phyloP scores from a whole-genome alignment of 2,797 vertebrate species.

The Capromys pilorides region DNA sequence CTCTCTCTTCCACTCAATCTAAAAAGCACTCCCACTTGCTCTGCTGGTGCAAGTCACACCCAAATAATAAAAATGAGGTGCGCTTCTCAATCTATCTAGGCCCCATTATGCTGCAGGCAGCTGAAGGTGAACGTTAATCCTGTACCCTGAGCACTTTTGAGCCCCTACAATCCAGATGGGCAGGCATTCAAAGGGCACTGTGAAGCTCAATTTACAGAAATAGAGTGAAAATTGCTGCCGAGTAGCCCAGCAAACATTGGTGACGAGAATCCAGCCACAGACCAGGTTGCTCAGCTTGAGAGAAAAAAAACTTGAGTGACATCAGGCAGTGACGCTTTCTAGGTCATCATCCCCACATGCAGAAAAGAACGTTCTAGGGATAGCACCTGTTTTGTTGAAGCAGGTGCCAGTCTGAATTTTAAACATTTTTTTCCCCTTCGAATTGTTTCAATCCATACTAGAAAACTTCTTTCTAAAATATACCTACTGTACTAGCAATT shows the following conservation, averaged over 20 bases:
- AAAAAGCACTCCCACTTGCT: slow-evolving; percentile 48
- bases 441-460: neutral
- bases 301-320: neutral
- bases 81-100: slow-evolving; percentile 50
- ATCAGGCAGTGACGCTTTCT: neutral
- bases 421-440: neutral
- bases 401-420: neutral
- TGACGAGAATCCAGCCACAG: slow-evolving; percentile 22
- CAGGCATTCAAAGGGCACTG: slow-evolving; percentile 58
- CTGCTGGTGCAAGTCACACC: slow-evolving; percentile 56
- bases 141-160: neutral
- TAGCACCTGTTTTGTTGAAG: neutral
- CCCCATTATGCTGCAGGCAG: slow-evolving; percentile 34
- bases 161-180: slow-evolving; percentile 16
- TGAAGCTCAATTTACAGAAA: slow-evolving; percentile 75
- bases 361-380: neutral
- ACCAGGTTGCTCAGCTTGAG: slow-evolving; percentile 61
- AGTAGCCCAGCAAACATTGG: slow-evolving; percentile 63
- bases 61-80: slow-evolving; percentile 60
- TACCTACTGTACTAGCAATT: neutral
- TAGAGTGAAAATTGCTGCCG: slow-evolving; percentile 70
- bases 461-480: neutral
- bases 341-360: neutral
- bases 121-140: slow-evolving; percentile 52
- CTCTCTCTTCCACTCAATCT: slow-evolving; percentile 50